phyloP scores from a whole-genome alignment of 2,113 vertebrate genomes.

The Nibea albiflora region DNA sequence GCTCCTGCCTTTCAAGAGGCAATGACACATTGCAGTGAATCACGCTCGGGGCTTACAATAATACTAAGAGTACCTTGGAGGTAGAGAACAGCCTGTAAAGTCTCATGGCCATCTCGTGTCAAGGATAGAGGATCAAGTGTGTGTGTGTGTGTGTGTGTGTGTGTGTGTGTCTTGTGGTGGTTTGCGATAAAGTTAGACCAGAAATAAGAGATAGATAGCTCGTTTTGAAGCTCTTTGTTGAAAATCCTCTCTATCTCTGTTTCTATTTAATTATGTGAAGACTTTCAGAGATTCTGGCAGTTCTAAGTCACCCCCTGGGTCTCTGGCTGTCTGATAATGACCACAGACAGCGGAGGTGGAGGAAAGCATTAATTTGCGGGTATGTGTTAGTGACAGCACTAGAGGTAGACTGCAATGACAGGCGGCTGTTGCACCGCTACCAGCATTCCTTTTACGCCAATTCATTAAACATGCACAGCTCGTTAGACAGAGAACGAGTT shows the following conservation, averaged over 20 bases:
- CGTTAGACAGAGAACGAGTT: not conserved
- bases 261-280: slow-evolving; percentile 31
- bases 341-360: slow-evolving; percentile 25
- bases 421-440: slow-evolving; percentile 15
- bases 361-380: slow-evolving; percentile 5
- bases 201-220: slow-evolving; percentile 15
- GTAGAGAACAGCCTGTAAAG: slow-evolving; percentile 10
- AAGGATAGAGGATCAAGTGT: not conserved
- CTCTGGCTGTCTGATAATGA: slow-evolving; percentile 45
- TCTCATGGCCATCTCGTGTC: slow-evolving; percentile 2
- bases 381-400: slow-evolving; percentile 31
- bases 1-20: slow-evolving; percentile 5
- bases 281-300: slow-evolving; percentile 18
- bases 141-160: not conserved
- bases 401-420: slow-evolving; percentile 33
- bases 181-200: not conserved
- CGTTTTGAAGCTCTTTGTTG: slow-evolving; percentile 28
- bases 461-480: slow-evolving; percentile 22
- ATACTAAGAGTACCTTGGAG: slow-evolving; percentile 14
- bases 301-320: slow-evolving; percentile 5
- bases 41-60: slow-evolving; percentile 36
- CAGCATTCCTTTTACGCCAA: slow-evolving; percentile 28
- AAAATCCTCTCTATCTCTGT: not conserved
- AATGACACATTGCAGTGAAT: slow-evolving; percentile 21
- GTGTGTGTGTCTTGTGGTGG: not conserved